Evolutionary conservation across 2,888 invertebrate genomes (phyloP).

Genomic region (Idaea biselata): DNA sequence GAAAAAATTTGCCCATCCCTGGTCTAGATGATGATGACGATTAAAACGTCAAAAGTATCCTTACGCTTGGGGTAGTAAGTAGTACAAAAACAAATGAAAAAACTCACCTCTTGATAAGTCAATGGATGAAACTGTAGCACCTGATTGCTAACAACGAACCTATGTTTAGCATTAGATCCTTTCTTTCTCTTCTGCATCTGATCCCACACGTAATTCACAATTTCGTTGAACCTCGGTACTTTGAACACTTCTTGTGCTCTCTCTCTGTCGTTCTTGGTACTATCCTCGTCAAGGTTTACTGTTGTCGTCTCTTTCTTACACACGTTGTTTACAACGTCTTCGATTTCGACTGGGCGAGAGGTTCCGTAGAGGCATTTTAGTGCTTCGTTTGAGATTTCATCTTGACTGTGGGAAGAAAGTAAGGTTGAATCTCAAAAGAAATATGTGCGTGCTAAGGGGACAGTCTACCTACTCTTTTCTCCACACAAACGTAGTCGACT

Average conservation of each 20-base stretch:
- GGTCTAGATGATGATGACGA: no score
- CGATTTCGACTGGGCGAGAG: slow-evolving; percentile 74
- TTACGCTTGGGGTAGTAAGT: no score
- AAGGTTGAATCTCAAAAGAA: not conserved
- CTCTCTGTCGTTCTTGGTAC: slow-evolving; percentile 65
- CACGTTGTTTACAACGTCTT: slow-evolving; percentile 72
- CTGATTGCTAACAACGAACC: slow-evolving; percentile 83
- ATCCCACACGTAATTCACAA: slow-evolving; percentile 86
- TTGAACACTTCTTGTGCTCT: slow-evolving; percentile 58
- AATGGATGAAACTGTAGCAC: slow-evolving; percentile 86
- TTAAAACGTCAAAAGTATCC: no score
- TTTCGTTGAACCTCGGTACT: slow-evolving; percentile 86
- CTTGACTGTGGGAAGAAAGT: slow-evolving; percentile 76
- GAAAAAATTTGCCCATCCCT: no score
- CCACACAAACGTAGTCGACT: not conserved
- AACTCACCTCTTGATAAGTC: slow-evolving; percentile 86
- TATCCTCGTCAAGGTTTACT: slow-evolving; percentile 55
- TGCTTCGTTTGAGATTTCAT: slow-evolving; percentile 88
- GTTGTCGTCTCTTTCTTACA: slow-evolving; percentile 58
- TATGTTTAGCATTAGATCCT: slow-evolving; percentile 77
- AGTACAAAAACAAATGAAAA: no score
- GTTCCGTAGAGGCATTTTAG: slow-evolving; percentile 87
- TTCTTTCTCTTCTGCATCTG: slow-evolving; percentile 83
- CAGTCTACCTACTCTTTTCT: no score
- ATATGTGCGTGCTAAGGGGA: not conserved